A percentile compares a stretch with the other conserved stretches of the same genome.
phyloP scores from a whole-genome alignment of 2,888 invertebrate species.

The Catocala sponsa region DNA sequence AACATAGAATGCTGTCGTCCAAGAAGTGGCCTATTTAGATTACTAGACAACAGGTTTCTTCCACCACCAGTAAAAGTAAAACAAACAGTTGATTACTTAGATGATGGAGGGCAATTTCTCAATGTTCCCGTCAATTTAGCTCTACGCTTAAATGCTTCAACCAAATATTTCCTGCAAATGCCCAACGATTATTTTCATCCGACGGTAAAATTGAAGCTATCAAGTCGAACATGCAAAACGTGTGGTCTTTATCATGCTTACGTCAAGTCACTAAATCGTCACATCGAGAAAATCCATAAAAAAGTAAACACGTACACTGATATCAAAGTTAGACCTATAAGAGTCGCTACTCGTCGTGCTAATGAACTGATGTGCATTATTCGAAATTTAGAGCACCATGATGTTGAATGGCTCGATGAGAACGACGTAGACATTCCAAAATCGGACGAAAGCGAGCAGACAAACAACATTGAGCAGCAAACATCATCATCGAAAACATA shows the following conservation, averaged over 20 bases:
- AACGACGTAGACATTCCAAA: conserved; percentile 49
- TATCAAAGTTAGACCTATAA: conserved; percentile 29
- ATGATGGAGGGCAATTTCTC: no score
- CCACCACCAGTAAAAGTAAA: no score
- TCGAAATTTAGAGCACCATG: conserved; percentile 48
- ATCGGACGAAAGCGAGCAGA: conserved; percentile 31
- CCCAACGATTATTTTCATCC: conserved; percentile 29
- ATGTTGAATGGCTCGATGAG: conserved; percentile 52
- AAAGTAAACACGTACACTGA: conserved; percentile 26
- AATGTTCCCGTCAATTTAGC: no score
- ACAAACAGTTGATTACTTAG: no score
- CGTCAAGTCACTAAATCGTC: conserved; percentile 52
- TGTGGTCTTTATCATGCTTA: conserved; percentile 50
- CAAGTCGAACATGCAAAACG: conserved; percentile 50
- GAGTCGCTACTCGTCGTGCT: conserved; percentile 14
- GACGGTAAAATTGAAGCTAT: conserved; percentile 49
- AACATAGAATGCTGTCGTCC: no score
- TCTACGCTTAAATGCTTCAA: no score
- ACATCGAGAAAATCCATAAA: conserved; percentile 52
- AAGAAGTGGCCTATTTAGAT: no score
- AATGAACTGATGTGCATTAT: conserved; percentile 28
- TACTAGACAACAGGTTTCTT: no score
- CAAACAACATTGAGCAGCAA: conserved; percentile 49
- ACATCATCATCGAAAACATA: conserved; percentile 49
- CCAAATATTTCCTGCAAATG: not conserved